Evolutionary conservation across 1,140 invertebrate genomes (phyloP).

Genomic region (Drosophila virilis): DNA sequence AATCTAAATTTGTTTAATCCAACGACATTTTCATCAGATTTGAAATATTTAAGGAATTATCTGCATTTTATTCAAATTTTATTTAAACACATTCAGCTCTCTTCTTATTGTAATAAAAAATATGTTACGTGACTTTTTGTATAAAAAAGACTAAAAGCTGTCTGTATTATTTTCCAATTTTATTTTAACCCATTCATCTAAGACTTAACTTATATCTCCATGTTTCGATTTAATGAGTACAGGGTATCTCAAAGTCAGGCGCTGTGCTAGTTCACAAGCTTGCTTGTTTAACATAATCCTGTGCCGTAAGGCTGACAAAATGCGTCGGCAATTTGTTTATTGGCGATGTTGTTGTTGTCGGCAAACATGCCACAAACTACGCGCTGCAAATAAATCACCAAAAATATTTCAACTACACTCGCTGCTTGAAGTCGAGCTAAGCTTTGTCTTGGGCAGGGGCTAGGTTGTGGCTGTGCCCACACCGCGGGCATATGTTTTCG

Average conservation of each 20-base stretch:
- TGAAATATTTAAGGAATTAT: no score
- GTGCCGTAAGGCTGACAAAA: conserved; percentile 71
- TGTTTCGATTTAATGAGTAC: no score
- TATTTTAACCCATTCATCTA: no score
- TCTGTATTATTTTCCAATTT: no score
- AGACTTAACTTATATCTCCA: no score
- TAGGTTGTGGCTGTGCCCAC: conserved; percentile 40
- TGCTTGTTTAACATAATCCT: conserved; percentile 80
- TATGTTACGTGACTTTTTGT: no score
- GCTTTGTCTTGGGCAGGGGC: not conserved
- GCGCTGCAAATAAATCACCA: conserved; percentile 80
- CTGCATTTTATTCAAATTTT: no score
- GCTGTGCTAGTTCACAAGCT: not conserved
- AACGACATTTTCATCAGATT: no score
- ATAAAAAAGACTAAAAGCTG: no score
- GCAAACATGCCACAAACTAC: conserved; percentile 81
- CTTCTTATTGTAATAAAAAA: no score
- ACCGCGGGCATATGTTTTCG: conserved; percentile 70
- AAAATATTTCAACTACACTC: conserved; percentile 81
- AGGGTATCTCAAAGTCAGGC: not conserved
- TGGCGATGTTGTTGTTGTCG: conserved; percentile 72
- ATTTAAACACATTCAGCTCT: no score
- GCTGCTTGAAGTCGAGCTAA: conserved; percentile 40
- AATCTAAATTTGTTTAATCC: no score
- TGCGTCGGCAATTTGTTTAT: conserved; percentile 83